Conservation (phyloP, 23 tunicate genomes). For the Trididemnum miniatum region DNA sequence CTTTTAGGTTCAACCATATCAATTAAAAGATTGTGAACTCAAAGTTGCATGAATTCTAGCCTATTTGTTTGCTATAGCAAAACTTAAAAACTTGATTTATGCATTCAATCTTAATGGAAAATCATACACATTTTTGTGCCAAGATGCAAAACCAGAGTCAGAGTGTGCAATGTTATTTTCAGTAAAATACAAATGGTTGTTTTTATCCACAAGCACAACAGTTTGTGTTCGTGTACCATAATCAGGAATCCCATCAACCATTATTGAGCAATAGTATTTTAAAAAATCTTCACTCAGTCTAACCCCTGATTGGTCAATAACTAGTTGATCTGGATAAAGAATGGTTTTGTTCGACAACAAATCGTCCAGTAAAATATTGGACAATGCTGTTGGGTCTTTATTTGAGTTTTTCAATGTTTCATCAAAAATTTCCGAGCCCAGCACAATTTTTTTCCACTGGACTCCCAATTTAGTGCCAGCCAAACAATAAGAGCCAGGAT, state of each 20-base stretch:
- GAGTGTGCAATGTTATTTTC: constrained; percentile 22
- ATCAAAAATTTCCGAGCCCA: constrained; percentile 44
- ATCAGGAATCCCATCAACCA: constrained; percentile 27
- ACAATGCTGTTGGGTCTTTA: not conserved
- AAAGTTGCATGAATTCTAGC: too few relatives aligned
- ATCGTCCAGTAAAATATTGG: constrained; percentile 21
- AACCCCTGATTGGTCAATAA: constrained; percentile 20
- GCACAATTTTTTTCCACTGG: constrained; percentile 57
- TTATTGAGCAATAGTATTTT: constrained; percentile 58
- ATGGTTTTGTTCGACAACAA: constrained; percentile 54
- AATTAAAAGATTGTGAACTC: too few relatives aligned
- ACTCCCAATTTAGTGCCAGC: constrained; percentile 62
- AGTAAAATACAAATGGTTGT: constrained; percentile 52
- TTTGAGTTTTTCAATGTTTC: not conserved
- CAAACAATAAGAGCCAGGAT: constrained; percentile 15
- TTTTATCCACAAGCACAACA: constrained; percentile 63
- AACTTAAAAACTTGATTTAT: too few relatives aligned
- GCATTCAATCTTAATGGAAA: too few relatives aligned
- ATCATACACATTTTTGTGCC: not conserved
- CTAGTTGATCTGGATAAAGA: constrained; percentile 68
- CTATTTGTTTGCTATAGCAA: too few relatives aligned
- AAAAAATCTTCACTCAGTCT: constrained; percentile 21
- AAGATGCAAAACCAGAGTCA: not conserved
- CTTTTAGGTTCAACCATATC: too few relatives aligned
- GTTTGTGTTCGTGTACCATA: constrained; percentile 83